Conservation (phyloP, 2,113 vertebrate genomes). For the Neopipo cinnamomea region DNA sequence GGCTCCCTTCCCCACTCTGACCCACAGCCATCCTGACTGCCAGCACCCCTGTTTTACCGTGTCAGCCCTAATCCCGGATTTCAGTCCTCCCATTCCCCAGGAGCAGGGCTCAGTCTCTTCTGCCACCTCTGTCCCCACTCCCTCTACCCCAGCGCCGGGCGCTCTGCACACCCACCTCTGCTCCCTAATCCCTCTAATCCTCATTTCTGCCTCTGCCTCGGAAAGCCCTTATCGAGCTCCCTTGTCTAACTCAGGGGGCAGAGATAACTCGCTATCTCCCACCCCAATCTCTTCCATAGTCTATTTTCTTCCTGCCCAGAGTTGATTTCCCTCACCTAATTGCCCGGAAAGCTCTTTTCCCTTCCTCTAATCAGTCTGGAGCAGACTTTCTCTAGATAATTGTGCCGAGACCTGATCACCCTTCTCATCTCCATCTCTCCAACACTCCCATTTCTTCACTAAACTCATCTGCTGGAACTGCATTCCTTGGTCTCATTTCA, state of each 20-base stretch:
- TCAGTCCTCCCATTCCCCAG: rapidly evolving
- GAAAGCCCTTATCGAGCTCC: neutral
- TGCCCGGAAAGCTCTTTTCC: constrained; percentile 47
- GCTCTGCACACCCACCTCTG: neutral
- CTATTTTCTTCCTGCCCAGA: constrained; percentile 23
- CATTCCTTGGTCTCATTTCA: constrained; percentile 25
- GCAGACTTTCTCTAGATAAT: constrained; percentile 63
- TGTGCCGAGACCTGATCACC: constrained; percentile 11
- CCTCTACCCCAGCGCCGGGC: neutral
- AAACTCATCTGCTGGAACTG: neutral
- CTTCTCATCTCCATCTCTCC: constrained; percentile 23
- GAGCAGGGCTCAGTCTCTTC: neutral
- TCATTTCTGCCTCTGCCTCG: neutral
- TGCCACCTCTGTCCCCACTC: neutral
- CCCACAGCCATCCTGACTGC: rapidly evolving
- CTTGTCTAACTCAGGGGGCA: neutral
- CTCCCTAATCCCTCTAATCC: constrained; percentile 19
- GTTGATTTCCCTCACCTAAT: constrained; percentile 47
- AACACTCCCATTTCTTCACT: constrained; percentile 4
- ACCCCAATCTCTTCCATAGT: neutral
- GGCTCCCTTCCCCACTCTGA: neutral
- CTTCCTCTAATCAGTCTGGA: constrained; percentile 41
- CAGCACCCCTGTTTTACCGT: rapidly evolving
- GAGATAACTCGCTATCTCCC: neutral
- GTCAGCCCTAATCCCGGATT: neutral